Evolutionary conservation across 2,113 vertebrate genomes (phyloP), one percentile per base, ranked within the genome.

Genomic region (Scomber colias): DNA sequence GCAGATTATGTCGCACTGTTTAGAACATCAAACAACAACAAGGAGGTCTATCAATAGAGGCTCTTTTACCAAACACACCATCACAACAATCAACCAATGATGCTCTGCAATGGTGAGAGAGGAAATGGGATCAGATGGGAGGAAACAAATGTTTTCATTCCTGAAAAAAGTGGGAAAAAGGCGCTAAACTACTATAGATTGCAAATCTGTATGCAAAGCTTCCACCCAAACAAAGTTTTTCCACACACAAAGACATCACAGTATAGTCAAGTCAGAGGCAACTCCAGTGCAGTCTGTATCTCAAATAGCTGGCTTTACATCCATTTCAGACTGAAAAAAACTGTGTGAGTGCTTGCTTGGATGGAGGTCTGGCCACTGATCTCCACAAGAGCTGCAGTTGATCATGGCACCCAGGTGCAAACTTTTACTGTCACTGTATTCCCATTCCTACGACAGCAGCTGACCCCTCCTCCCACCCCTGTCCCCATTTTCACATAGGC

Each of bases 11-110:
- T 77, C 46, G 72, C 78, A 83, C 81, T 86, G 87, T 90, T 92
- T 89, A 89, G 81, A 90, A 88, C 87, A 92, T 92, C 91, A 93
- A 90, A 92, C 86, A 90, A 86, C 79, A 56, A 87, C 86, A 87
- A 85, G 83, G 79, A 81, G 86, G 84, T 73, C 82, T 86, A 86
- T 90, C 90, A 92, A 89, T 79, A 81, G 74, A 85, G 62, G 68
- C 80, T 86, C 81, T 79, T 87, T 86, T 63, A 83, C 75, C 84
- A 81, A 80, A 77, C 77, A 62, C 40, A 3, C 57, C 79, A 87
- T 77, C 60, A 40, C 75, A 66, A 59, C 61, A 77, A 67, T 65
- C 67, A 67, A 77, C 48, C 82, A 64, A 13, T 1, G 21, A 70
- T 61, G 68, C 74, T 79, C 46, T 46, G 54, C 31, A 61, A 21